Base-by-base conservation (phyloP, 1,140 invertebrate species). In the Mamestra configurata region DNA sequence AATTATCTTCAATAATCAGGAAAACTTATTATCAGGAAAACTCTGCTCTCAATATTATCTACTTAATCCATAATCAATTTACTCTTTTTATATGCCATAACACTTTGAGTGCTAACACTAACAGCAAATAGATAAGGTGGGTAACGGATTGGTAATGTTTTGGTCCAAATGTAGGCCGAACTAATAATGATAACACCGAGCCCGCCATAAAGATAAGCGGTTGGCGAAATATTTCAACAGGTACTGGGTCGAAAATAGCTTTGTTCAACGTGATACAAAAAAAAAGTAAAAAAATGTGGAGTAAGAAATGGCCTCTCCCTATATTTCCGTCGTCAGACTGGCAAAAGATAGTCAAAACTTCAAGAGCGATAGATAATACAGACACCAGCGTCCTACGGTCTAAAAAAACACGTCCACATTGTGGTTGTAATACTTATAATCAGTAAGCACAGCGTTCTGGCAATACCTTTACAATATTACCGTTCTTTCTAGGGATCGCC, bases 141-240 rank as follows among this genome's bases (percentile, higher is more conserved):
- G 15, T n/a, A 57, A 70, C 20, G 61, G 53, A 80, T 70, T 59
- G 51, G 31, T 76, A 82, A 72, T 49, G 53, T 55, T 35, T 59
- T 73, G 66, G 80, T 55, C 72, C 43, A 73, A 77, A 82, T 61
- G 72, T 82, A 71, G 81, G 70, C 31, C 73, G 66, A 76, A 71
- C 51, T 68, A 46, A 79, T 59, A 76, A 76, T 49, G 81, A 82
- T 82, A 82, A 79, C 72, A 66, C n/a, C 55, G 24, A 57, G 31
- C 71, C 71, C 51, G 22, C 55, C 64, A 75, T 51, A 81, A 64
- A 80, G 73, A 76, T 77, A 77, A 77, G 31, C 24, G 20, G 18
- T 68, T 70, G 22, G 51, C 64, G 20, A 77, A 77, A 37, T 57
- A 77, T 77, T 77, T 77, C 49, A 77, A 55, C 61, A 77, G 64